phyloP scores from a whole-genome alignment of 2,113 vertebrate species.

The Tachycineta bicolor region DNA sequence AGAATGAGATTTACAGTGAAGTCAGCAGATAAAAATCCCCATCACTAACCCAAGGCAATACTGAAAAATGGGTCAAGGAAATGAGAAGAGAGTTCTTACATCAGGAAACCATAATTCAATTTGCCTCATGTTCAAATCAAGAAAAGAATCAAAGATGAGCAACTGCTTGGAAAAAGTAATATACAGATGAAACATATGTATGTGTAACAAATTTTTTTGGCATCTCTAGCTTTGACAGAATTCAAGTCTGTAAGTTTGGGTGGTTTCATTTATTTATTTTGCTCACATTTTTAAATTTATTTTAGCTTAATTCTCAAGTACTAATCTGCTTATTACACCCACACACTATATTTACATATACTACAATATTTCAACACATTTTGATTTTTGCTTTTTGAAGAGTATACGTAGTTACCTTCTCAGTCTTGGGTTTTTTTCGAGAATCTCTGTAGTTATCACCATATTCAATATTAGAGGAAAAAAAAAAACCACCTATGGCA shows the following conservation, averaged over 20 bases:
- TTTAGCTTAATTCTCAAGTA: neutral
- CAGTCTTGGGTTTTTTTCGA: neutral
- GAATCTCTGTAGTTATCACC: neutral
- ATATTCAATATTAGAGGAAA: neutral
- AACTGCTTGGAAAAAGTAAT: neutral
- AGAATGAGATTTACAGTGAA: neutral
- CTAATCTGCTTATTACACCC: neutral
- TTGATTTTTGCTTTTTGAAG: neutral
- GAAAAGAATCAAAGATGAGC: neutral
- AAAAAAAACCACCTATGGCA: neutral
- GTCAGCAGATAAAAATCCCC: rapidly evolving
- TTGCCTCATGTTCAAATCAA: neutral
- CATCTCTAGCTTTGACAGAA: neutral
- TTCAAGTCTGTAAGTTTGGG: neutral
- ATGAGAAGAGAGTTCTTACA: neutral
- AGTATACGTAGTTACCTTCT: neutral
- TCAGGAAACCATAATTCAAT: neutral
- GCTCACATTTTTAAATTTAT: neutral
- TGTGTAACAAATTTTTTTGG: neutral
- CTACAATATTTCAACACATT: neutral
- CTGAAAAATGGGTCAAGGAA: neutral
- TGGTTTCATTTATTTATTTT: neutral
- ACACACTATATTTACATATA: neutral
- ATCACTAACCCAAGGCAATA: neutral
- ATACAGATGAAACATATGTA: neutral